Conservation (phyloP, 1,140 invertebrate species). For the Brachionus calyciflorus region DNA sequence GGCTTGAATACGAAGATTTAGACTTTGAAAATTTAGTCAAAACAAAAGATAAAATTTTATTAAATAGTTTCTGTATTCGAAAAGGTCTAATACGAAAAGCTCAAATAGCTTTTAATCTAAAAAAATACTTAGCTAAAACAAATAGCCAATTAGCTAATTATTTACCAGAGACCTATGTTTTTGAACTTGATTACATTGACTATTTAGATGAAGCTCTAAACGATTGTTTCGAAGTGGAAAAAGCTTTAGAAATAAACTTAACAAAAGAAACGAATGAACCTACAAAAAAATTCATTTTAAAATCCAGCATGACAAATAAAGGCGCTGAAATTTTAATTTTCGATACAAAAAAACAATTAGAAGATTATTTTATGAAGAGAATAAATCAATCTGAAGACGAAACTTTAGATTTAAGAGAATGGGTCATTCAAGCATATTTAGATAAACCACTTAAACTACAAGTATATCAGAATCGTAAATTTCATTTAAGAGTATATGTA, state of each 20-base stretch:
- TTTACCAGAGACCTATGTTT: conserved; percentile 20
- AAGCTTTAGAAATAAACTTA: background rate
- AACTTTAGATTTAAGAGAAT: conserved; percentile 24
- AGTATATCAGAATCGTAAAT: conserved; percentile 17
- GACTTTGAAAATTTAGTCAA: conserved; percentile 24
- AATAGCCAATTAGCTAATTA: background rate
- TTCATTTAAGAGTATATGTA: conserved; percentile 39
- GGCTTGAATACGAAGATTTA: conserved; percentile 42
- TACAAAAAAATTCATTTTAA: conserved; percentile 39
- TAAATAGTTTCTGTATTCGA: conserved; percentile 28
- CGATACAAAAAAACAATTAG: conserved; percentile 17
- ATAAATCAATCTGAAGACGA: conserved; percentile 13
- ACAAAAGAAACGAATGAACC: background rate
- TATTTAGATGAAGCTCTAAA: conserved; percentile 39
- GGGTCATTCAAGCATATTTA: conserved; percentile 33
- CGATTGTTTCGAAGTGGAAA: conserved; percentile 18
- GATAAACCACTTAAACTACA: background rate
- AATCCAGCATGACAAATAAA: conserved; percentile 28
- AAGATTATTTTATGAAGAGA: background rate
- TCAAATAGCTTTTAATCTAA: background rate
- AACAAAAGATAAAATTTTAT: background rate
- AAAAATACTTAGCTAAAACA: conserved; percentile 26
- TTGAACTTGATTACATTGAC: conserved; percentile 10
- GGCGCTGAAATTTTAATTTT: conserved; percentile 30
- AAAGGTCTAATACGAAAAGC: conserved; percentile 39